phyloP scores from a whole-genome alignment of 2,797 vertebrate genomes.

The Neoniphon sammara region DNA sequence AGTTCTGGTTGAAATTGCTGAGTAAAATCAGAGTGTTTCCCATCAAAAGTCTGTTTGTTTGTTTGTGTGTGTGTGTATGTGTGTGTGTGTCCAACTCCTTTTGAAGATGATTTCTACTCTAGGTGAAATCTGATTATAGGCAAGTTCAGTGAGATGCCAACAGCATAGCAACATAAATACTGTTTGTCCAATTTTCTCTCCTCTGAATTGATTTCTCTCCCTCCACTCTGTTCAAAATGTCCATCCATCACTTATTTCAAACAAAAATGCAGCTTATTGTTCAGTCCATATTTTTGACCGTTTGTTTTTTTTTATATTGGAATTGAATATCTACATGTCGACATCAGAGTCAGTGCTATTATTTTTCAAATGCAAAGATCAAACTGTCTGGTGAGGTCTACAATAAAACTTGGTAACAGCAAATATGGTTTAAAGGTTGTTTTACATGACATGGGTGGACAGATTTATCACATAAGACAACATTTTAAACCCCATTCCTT shows the following conservation, averaged over 20 bases:
- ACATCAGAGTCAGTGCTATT: neutral
- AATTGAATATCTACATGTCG: neutral
- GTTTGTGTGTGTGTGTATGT: slow-evolving; percentile 15
- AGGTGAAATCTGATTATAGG: slow-evolving; percentile 42
- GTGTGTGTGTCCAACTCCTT: slow-evolving; percentile 18
- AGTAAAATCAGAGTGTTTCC: slow-evolving; percentile 36
- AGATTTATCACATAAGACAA: neutral
- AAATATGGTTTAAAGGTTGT: slow-evolving; percentile 2
- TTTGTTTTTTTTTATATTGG: neutral
- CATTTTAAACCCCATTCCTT: neutral
- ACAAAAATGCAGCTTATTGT: slow-evolving; percentile 19
- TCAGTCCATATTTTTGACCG: neutral
- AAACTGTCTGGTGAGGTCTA: too few relatives aligned
- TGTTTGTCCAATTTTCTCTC: neutral
- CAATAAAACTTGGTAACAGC: neutral
- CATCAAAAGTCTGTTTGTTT: slow-evolving; percentile 28
- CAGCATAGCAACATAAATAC: slow-evolving; percentile 12
- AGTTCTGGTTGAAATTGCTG: slow-evolving; percentile 30
- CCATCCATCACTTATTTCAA: slow-evolving; percentile 13
- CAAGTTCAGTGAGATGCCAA: slow-evolving; percentile 27
- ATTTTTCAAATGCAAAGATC: neutral
- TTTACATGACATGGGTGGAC: neutral
- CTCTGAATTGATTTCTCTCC: slow-evolving; percentile 20
- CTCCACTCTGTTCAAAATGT: slow-evolving; percentile 6
- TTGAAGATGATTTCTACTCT: slow-evolving; percentile 45